phyloP scores from a whole-genome alignment of 2,888 invertebrate species.

The Oegoconia quadripuncta region DNA sequence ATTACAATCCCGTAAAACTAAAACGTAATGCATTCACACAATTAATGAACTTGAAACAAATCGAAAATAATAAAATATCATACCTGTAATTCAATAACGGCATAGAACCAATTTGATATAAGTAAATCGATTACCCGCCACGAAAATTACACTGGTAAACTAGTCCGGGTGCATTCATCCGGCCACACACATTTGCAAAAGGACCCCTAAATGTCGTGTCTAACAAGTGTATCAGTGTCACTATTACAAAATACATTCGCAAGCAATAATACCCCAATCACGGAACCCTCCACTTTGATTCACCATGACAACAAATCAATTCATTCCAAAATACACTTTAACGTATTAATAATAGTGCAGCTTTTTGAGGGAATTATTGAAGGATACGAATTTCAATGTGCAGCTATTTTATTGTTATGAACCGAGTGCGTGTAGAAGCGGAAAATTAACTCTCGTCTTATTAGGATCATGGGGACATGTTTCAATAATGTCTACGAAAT shows the following conservation, averaged over 20 bases:
- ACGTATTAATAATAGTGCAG: slow-evolving; percentile 9
- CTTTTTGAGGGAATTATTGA: slow-evolving; percentile 9
- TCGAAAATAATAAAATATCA: background rate
- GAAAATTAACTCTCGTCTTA: slow-evolving; percentile 38
- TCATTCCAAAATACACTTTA: slow-evolving; percentile 26
- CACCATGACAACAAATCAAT: slow-evolving; percentile 8
- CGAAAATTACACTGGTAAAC: slow-evolving; percentile 66
- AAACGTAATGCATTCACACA: no score
- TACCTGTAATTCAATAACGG: background rate
- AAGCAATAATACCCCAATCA: slow-evolving; percentile 66
- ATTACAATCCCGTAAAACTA: no score
- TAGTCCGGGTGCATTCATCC: slow-evolving; percentile 51
- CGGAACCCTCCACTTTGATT: slow-evolving; percentile 54
- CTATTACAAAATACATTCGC: slow-evolving; percentile 59
- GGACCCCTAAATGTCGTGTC: slow-evolving; percentile 47
- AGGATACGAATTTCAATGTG: slow-evolving; percentile 14
- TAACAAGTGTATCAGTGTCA: slow-evolving; percentile 58
- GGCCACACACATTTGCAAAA: slow-evolving; percentile 20
- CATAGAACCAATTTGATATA: slow-evolving; percentile 40
- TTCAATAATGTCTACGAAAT: no score
- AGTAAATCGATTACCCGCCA: slow-evolving; percentile 64
- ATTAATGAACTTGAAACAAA: background rate
- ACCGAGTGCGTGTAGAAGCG: slow-evolving; percentile 44
- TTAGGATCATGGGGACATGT: no score
- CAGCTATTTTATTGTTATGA: slow-evolving; percentile 47